Conservation (phyloP, 2,797 vertebrate species). For the Oryzias dopingdopingensis region DNA sequence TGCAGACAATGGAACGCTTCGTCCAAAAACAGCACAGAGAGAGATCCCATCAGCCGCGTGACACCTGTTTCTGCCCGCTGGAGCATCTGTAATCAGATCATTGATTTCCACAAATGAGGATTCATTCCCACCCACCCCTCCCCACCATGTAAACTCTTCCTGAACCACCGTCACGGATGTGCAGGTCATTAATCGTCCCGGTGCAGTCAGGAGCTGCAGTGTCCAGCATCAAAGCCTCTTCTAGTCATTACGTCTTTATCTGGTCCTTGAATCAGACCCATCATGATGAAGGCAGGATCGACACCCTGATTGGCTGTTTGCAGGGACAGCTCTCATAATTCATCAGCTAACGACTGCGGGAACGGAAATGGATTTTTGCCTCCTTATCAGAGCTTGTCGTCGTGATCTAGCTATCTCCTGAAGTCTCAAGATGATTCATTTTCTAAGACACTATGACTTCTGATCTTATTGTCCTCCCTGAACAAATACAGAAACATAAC, state of each 20-base stretch:
- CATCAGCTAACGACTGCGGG: slow-evolving; percentile 6
- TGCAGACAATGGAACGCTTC: no score
- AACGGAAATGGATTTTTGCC: slow-evolving; percentile 21
- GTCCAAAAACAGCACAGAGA: no score
- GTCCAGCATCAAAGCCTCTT: slow-evolving; percentile 7
- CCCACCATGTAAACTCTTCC: slow-evolving; percentile 7
- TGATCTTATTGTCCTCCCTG: slow-evolving; percentile 17
- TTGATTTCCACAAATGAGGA: background rate
- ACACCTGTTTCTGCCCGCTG: no score
- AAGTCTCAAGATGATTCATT: slow-evolving; percentile 1
- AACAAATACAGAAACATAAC: no score
- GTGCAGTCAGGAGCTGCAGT: slow-evolving; percentile 46
- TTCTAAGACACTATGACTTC: background rate
- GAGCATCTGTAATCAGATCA: no score
- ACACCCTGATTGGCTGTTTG: slow-evolving; percentile 12
- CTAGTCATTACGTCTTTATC: slow-evolving; percentile 20
- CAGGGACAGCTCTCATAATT: slow-evolving; percentile 14
- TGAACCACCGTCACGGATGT: slow-evolving; percentile 19
- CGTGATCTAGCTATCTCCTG: background rate
- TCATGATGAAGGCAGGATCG: slow-evolving; percentile 13
- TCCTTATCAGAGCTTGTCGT: slow-evolving; percentile 18
- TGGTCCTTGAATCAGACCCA: background rate
- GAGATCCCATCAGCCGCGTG: no score
- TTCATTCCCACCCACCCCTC: background rate
- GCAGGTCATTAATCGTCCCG: slow-evolving; percentile 33